phyloP scores from a whole-genome alignment of 2,797 vertebrate species.

The Luscinia luscinia region DNA sequence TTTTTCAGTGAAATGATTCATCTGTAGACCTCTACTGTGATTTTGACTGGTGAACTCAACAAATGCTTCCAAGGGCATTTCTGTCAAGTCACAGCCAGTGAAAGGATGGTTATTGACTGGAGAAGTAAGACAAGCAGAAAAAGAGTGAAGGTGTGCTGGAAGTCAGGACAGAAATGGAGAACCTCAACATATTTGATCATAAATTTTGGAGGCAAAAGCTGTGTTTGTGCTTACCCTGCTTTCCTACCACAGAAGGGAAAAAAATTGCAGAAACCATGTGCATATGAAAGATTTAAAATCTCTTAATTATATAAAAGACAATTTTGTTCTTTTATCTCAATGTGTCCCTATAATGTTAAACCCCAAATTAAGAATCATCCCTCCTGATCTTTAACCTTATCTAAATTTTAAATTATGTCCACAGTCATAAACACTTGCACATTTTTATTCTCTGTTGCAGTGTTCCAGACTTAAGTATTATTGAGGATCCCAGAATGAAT shows the following conservation, averaged over 20 bases:
- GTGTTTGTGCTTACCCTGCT: not conserved
- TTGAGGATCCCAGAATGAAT: not conserved
- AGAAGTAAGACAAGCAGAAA: not conserved
- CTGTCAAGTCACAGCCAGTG: not conserved
- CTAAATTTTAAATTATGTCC: not conserved
- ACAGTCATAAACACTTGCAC: not conserved
- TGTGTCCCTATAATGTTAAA: not conserved
- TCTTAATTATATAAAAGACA: not conserved
- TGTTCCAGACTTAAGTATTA: not conserved
- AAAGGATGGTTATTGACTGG: not conserved
- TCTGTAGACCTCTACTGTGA: not conserved
- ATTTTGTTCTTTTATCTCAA: not conserved
- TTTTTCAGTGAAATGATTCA: not conserved
- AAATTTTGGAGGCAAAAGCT: rapidly evolving
- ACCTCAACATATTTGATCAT: not conserved
- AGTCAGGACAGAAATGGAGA: not conserved
- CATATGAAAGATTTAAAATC: not conserved
- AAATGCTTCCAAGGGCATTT: not conserved
- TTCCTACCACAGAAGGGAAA: not conserved
- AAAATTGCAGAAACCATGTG: not conserved
- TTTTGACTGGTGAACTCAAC: not conserved
- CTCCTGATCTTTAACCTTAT: not conserved
- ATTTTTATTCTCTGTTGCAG: not conserved
- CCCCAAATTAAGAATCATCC: not conserved
- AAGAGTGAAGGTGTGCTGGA: not conserved